Evolutionary conservation across 1,140 invertebrate genomes (phyloP).

Genomic region (Apis florea): DNA sequence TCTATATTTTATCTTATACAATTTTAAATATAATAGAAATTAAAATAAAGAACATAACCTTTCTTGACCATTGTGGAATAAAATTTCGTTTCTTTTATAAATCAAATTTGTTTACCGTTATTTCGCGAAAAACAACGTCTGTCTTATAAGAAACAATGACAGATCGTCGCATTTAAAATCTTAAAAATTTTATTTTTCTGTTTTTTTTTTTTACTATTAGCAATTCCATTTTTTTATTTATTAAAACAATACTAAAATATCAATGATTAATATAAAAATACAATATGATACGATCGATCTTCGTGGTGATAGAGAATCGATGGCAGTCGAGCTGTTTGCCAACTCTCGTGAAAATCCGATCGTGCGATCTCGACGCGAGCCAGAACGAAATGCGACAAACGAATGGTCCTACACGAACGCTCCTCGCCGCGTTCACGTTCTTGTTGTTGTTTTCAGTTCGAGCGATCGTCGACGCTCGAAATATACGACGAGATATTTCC

Average conservation of each 20-base stretch:
- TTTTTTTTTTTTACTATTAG: neutral
- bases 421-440: constrained; percentile 33
- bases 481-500: neutral
- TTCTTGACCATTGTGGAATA: neutral
- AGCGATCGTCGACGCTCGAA: constrained; percentile 41
- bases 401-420: constrained; percentile 35
- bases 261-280: no score
- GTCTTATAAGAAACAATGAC: neutral
- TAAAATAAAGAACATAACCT: neutral
- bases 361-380: constrained; percentile 30
- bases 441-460: constrained; percentile 28
- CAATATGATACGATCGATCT: neutral
- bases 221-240: no score
- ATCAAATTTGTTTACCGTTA: neutral
- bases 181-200: neutral
- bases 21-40: neutral
- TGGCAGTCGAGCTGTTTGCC: neutral
- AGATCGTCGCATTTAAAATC: neutral
- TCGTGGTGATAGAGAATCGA: constrained; percentile 1
- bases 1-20: neutral
- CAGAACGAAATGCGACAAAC: constrained; percentile 35
- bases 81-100: neutral
- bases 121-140: neutral
- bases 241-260: no score
- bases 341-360: constrained; percentile 13